Conservation (phyloP, 2,797 vertebrate species). For the Argentina silus region DNA sequence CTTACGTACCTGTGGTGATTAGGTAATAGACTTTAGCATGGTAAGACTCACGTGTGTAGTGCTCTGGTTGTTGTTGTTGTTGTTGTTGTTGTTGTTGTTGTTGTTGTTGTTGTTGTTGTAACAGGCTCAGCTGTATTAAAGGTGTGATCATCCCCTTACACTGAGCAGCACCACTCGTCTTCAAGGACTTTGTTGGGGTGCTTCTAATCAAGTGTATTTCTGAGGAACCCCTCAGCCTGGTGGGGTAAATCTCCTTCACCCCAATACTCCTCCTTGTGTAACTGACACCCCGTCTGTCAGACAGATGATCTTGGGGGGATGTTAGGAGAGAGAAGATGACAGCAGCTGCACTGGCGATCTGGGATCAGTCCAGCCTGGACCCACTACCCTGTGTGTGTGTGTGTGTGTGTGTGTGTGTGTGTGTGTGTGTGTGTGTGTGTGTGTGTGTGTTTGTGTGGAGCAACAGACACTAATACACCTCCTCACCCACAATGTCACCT, state of each 20-base stretch:
- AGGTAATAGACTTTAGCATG: neutral
- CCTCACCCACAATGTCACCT: neutral
- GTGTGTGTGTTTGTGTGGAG: neutral
- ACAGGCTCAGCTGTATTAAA: no score
- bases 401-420: conserved; percentile 16
- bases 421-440: conserved; percentile 31
- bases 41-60: neutral
- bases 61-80: no score
- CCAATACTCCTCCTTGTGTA: conserved; percentile 13
- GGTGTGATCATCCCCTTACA: no score
- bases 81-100: no score
- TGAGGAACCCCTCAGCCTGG: neutral
- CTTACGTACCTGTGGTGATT: neutral
- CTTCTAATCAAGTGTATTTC: neutral
- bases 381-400: neutral
- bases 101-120: no score
- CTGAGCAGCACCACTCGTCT: no score
- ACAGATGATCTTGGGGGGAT: conserved; percentile 57
- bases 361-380: conserved; percentile 31
- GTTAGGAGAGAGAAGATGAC: conserved; percentile 40
- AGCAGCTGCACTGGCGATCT: conserved; percentile 55
- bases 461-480: neutral
- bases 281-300: conserved; percentile 39
- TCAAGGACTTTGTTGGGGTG: no score
- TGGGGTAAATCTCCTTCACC: conserved; percentile 12